Conservation (phyloP, 2,113 vertebrate species). For the Phycodurus eques region DNA sequence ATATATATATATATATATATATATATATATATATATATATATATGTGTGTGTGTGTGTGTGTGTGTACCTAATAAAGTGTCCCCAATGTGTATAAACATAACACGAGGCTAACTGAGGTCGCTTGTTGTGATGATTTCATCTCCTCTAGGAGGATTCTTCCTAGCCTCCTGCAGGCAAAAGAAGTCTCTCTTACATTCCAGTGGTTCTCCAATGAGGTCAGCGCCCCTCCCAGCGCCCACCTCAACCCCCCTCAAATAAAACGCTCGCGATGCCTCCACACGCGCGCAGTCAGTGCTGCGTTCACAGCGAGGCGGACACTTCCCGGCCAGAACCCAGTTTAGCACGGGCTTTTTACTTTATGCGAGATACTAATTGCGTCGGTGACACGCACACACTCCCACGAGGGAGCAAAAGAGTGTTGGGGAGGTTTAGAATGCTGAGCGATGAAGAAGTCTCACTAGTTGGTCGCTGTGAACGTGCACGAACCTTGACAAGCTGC, state of each 20-base stretch:
- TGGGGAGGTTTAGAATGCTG: slow-evolving; percentile 34
- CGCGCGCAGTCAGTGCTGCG: slow-evolving; percentile 58
- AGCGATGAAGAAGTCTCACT: slow-evolving; percentile 63
- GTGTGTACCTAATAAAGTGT: neutral
- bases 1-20: too few species aligned
- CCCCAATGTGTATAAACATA: neutral
- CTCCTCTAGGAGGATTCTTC: neutral
- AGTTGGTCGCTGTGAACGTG: slow-evolving; percentile 61
- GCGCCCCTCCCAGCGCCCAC: slow-evolving; percentile 39
- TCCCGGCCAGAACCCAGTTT: slow-evolving; percentile 23
- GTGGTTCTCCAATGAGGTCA: slow-evolving; percentile 28
- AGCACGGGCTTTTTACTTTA: slow-evolving; percentile 38
- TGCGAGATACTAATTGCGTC: slow-evolving; percentile 19
- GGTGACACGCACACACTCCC: slow-evolving; percentile 10
- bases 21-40: too few species aligned
- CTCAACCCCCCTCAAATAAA: slow-evolving; percentile 44
- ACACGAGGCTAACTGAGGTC: neutral
- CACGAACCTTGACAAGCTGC: slow-evolving; percentile 54
- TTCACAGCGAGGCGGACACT: slow-evolving; percentile 31
- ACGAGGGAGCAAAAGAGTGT: neutral
- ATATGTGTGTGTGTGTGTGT: too few species aligned
- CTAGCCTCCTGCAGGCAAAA: neutral
- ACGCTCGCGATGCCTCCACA: slow-evolving; percentile 49
- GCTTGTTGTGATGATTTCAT: neutral
- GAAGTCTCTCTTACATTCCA: slow-evolving; percentile 3